phyloP scores from a whole-genome alignment of 2,888 invertebrate species.

The Meta bourneti region DNA sequence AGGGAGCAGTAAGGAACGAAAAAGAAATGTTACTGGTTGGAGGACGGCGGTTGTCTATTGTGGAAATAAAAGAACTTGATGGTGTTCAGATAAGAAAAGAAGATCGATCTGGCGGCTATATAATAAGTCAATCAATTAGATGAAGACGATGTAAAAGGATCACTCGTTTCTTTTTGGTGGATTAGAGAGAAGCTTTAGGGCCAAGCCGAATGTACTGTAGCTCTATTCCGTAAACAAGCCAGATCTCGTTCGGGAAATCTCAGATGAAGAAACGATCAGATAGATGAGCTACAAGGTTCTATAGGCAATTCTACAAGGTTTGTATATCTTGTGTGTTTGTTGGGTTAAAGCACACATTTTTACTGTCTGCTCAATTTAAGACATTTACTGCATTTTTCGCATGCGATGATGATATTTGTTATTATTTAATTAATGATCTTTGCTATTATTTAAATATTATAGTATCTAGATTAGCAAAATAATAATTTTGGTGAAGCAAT shows the following conservation, averaged over 20 bases:
- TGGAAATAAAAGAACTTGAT: not conserved
- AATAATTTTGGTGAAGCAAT: too few species aligned
- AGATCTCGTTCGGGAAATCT: not conserved
- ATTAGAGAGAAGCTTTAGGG: constrained; percentile 6
- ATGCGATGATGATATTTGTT: not conserved
- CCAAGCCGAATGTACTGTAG: not conserved
- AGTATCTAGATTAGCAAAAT: too few species aligned
- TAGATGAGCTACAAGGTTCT: too few species aligned
- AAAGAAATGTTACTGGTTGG: not conserved
- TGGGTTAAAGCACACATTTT: not conserved
- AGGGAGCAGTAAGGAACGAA: not conserved
- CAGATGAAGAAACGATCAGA: not conserved
- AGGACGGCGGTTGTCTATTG: not conserved
- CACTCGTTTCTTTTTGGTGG: constrained; percentile 8
- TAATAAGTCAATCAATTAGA: constrained; percentile 57
- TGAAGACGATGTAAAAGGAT: constrained; percentile 30
- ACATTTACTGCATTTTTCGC: not conserved
- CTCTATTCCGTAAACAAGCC: too few species aligned
- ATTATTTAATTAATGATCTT: not conserved
- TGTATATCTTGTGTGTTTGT: not conserved
- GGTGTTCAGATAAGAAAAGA: constrained; percentile 5
- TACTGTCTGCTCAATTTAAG: not conserved
- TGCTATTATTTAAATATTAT: not conserved
- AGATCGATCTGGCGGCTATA: constrained; percentile 5
- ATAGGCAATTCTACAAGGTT: too few species aligned